Evolutionary conservation across 1,140 invertebrate genomes (phyloP).

Genomic region (Caenorhabditis briggsae): DNA sequence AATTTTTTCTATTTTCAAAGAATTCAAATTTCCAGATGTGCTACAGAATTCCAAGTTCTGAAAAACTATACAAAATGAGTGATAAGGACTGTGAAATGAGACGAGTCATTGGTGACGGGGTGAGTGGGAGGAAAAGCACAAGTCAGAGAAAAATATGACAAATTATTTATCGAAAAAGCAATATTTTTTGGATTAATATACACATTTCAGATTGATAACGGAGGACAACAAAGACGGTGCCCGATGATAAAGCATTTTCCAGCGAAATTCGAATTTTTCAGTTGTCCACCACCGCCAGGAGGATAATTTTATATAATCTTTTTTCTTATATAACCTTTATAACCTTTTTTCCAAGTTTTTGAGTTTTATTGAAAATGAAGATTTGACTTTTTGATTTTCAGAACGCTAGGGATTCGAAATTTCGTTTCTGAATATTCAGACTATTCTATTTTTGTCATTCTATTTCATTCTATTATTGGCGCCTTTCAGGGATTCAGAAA

Average conservation of each 20-base stretch:
- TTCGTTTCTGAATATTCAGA: no score
- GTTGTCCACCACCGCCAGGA: background rate
- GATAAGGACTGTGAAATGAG: slow-evolving; percentile 14
- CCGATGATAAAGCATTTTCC: slow-evolving; percentile 20
- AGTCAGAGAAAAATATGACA: background rate
- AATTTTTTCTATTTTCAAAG: no score
- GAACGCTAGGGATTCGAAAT: no score
- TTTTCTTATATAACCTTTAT: no score
- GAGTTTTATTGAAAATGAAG: no score
- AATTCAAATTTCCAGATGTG: slow-evolving; percentile 44
- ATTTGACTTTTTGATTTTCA: no score
- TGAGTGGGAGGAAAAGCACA: background rate
- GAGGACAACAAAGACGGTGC: slow-evolving; percentile 12
- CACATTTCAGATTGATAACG: background rate
- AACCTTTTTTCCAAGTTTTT: no score
- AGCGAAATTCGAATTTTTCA: background rate
- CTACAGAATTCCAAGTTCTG: background rate
- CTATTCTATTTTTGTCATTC: no score
- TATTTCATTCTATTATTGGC: no score
- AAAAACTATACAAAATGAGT: background rate
- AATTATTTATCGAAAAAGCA: no score
- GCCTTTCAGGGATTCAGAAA: no score
- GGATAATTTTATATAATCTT: no score
- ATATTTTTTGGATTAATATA: background rate
- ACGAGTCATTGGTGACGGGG: slow-evolving; percentile 29